Conservation (phyloP, 2,888 invertebrate genomes). For the Omphaloscelis lunosa region DNA sequence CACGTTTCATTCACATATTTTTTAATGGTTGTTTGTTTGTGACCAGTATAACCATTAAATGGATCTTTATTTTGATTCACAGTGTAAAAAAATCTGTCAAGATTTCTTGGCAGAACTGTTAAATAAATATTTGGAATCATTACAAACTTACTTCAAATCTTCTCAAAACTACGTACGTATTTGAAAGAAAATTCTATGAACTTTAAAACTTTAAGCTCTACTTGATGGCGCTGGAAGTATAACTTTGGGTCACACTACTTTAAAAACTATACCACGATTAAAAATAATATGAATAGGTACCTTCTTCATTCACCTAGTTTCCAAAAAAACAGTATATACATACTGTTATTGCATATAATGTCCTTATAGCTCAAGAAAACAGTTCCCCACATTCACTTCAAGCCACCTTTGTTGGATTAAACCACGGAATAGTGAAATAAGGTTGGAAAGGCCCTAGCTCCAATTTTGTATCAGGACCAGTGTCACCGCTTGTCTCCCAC, state of each 20-base stretch:
- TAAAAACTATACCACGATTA: neutral
- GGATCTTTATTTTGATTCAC: neutral
- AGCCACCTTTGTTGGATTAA: conserved; percentile 34
- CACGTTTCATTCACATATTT: conserved; percentile 12
- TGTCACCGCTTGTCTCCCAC: too few relatives aligned
- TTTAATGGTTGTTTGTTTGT: conserved; percentile 25
- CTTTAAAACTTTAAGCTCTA: neutral
- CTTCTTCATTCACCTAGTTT: neutral
- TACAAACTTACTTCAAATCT: neutral
- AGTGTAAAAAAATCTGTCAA: neutral
- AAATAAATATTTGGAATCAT: neutral
- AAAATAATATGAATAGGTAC: neutral
- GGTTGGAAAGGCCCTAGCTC: too few relatives aligned
- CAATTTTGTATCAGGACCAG: too few relatives aligned
- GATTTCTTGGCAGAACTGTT: neutral
- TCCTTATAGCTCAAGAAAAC: conserved; percentile 21
- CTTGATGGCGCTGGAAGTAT: neutral
- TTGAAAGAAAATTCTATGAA: neutral
- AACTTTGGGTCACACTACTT: conserved; percentile 1
- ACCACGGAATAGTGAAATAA: too few relatives aligned
- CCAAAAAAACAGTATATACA: neutral
- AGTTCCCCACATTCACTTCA: conserved; percentile 8
- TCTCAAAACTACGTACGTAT: neutral
- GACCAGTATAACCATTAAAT: neutral
- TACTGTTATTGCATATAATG: conserved; percentile 6